A percentile compares a stretch with the other conserved stretches of the same genome.
These are phyloP conservation scores for Tupiocoris notatus DNA, from an alignment of 2,888 invertebrate species.

Conservation along the genomic window DNA sequence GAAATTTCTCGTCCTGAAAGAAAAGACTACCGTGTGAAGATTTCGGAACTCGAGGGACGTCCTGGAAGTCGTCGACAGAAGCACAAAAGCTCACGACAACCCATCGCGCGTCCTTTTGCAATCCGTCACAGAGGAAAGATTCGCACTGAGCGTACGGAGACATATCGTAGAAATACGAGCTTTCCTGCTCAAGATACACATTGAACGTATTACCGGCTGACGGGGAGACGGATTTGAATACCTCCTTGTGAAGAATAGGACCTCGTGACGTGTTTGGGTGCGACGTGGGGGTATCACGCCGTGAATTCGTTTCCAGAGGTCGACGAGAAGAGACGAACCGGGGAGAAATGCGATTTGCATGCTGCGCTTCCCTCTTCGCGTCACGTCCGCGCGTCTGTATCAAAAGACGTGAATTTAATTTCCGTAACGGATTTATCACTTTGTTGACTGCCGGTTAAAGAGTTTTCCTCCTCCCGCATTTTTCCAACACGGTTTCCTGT, in stretches of 20 bases:
- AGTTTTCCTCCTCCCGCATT: not conserved
- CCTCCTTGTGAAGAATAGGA: not conserved
- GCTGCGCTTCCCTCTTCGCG: slow-evolving; percentile 1
- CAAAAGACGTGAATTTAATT: slow-evolving; percentile 30
- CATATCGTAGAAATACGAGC: not conserved
- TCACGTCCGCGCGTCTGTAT: slow-evolving; percentile 19
- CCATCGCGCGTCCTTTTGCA: not conserved
- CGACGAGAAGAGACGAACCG: not conserved
- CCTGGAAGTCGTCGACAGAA: too few species aligned
- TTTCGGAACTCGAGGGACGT: too few species aligned
- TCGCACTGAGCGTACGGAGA: not conserved
- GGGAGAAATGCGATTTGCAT: slow-evolving; percentile 24
- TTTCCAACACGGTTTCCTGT: not conserved
- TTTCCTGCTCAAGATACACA: not conserved
- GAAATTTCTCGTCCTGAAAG: too few species aligned
- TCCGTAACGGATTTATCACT: slow-evolving; percentile 29
- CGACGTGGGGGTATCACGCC: slow-evolving; percentile 4
- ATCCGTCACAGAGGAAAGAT: not conserved
- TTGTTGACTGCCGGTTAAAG: not conserved
- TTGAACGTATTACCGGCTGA: not conserved
- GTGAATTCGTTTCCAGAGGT: slow-evolving; percentile 17
- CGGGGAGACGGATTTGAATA: not conserved
- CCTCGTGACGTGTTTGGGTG: not conserved
- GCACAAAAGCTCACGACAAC: not conserved
- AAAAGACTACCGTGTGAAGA: too few species aligned